Percentiles rank a stretch among this genome's conserved stretches.
Evolutionary conservation across 2,888 invertebrate genomes (phyloP).

Genomic region (Heteromyza rotundicornis): DNA sequence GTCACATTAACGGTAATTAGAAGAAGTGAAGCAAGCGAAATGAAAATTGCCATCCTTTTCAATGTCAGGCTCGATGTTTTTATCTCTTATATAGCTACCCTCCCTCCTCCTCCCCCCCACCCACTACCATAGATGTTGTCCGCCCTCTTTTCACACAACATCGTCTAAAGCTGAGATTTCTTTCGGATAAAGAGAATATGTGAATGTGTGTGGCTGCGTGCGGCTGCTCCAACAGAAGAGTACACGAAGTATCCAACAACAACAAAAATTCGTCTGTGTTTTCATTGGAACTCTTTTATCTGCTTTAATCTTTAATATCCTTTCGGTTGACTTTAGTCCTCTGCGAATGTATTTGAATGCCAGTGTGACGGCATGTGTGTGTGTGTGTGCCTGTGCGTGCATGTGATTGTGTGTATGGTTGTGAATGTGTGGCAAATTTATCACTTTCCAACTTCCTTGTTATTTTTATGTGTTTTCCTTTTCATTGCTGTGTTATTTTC

Average conservation of each 20-base stretch:
- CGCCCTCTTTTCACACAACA: constrained; percentile 21
- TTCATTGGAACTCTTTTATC: constrained; percentile 33
- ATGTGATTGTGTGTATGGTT: constrained; percentile 12
- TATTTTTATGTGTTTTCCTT: constrained; percentile 21
- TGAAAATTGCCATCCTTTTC: constrained; percentile 25
- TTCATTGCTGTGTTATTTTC: constrained; percentile 4
- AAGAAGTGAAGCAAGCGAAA: constrained; percentile 5
- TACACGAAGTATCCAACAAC: no score
- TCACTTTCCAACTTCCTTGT: constrained; percentile 43
- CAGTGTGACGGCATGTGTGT: constrained; percentile 34
- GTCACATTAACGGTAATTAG: constrained; percentile 19
- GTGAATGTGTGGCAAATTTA: constrained; percentile 44
- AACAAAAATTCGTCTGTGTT: no score
- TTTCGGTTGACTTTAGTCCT: constrained; percentile 51
- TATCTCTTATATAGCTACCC: no score
- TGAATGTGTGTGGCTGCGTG: not conserved
- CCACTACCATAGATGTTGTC: not conserved
- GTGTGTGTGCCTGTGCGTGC: constrained; percentile 11
- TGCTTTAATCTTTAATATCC: constrained; percentile 54
- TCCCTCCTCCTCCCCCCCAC: no score
- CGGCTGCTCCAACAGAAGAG: not conserved
- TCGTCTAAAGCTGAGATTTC: constrained; percentile 15
- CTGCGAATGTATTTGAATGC: constrained; percentile 16
- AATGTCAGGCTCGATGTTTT: constrained; percentile 34
- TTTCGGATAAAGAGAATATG: not conserved